Evolutionary conservation across 2,113 vertebrate species (phyloP), one percentile per base, ranked within the genome.

Genomic region (Pogona vitticeps): DNA sequence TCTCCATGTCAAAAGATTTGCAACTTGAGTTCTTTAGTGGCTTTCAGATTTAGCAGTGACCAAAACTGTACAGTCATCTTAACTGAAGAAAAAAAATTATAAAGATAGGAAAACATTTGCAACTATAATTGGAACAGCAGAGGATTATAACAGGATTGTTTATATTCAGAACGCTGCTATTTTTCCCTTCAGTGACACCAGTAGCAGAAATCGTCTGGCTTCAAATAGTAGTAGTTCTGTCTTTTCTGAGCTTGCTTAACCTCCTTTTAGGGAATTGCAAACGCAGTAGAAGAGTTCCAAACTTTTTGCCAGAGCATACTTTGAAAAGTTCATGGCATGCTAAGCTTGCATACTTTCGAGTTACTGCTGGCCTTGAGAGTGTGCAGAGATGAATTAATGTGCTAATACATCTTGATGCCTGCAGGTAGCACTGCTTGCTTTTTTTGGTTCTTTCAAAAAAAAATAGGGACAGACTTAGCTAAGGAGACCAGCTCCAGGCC

Each of bases 191-290:
- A 71, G 89, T 86, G 89, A 85, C 76, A 68, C 88, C 46, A 85
- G 75, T 73, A 92, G 83, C 82, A 93, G 93, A 91, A 96, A 89
- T 86, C 87, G 90, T 90, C 83, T 94, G 88, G 78, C 92, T 90
- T 76, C 83, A 88, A 94, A 90, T 89, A 90, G 80, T n/a, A n/a
- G 78, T 83, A 92, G 65, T 13, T 14, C 15, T 88, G 23, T 76
- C 46, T 42, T 56, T 77, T 85, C 58, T 80, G 65, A 31, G 9
- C 13, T 94, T 88, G 89, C 28, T 21, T 80, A 68, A 68, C 79
- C 86, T 89, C 58, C 91, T 93, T 91, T 91, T 86, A 85, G 88
- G 73, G 65, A 90, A 52, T 83, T 86, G 42, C 87, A 90, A 91
- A 78, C 77, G 81, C 38, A 75, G 52, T 10, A 40, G 56, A 88